Base-by-base conservation (phyloP, 2,797 vertebrate genomes). In the Eutrigla gurnardus region DNA sequence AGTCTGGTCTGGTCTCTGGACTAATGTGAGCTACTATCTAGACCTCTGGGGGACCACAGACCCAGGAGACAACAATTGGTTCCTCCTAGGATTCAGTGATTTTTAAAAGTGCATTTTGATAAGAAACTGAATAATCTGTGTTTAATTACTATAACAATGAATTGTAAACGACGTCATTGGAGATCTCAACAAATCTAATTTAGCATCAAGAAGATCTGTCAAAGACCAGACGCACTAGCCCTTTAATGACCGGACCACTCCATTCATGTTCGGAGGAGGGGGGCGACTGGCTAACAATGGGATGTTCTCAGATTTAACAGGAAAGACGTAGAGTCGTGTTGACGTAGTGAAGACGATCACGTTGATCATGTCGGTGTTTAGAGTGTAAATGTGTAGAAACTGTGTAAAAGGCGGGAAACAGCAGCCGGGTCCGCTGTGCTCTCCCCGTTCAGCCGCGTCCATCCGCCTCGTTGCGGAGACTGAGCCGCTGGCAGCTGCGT, bases 231-330 rank as follows among this genome's bases (percentile, higher is more conserved):
- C 1, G 75, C 40, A 65, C 79, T 86, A 75, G 67, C 80, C 81
- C 88, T 89, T 89, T 87, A 89, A 89, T 9, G 42, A 49, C 4
- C 43, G 79, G 83, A 79, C 70, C 35, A 36, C 47, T 81, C 73
- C 79, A 86, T 81, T 84, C 59, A 25, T 14, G 5, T 3, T 18
- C n/a, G 70, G 5, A 67, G 79, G 85, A 83, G 87, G 66, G 66
- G 43, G 49, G 36, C 67, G 32, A 45, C 14, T 40, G 45, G 7
- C 9, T 13, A 7, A 69, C 42, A 62, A 6, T 32, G 6, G 42
- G 4, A 49, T 3, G 0, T 7, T 12, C 18, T 32, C 8, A 49
- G 9, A 14, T 42, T 2, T 25, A 14, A 35, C 3, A 2, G 25
- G 15, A 52, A 52, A 55, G 13, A 50, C 2, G 36, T 6, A 0